phyloP scores from a whole-genome alignment of 1,140 invertebrate species.

The Pogonomyrmex californicus region DNA sequence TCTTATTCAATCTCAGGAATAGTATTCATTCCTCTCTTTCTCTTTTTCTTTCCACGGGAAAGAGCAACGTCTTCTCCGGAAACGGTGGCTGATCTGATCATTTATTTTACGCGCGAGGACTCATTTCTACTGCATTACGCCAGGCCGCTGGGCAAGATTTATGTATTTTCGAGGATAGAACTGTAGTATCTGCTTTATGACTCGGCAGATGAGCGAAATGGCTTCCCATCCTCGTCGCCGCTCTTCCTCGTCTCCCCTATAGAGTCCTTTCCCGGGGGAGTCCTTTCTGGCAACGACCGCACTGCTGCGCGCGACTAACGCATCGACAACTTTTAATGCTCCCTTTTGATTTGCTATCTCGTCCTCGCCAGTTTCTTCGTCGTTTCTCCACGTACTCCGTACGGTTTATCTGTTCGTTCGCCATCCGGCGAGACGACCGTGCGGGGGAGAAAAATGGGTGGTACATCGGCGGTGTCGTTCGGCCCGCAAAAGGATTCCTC shows the following conservation, averaged over 20 bases:
- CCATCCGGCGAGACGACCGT: conserved; percentile 18
- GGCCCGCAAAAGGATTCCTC: conserved; percentile 15
- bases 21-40: not conserved
- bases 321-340: conserved; percentile 80
- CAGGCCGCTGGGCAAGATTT: conserved; percentile 75
- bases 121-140: conserved; percentile 73
- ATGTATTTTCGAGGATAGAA: conserved; percentile 81
- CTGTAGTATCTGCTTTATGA: conserved; percentile 83
- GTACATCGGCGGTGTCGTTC: conserved; percentile 32
- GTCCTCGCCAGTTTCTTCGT: conserved; percentile 44
- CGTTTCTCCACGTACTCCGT: not conserved
- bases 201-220: conserved; percentile 83
- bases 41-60: not conserved
- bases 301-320: conserved; percentile 69
- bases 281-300: conserved; percentile 78
- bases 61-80: conserved; percentile 49
- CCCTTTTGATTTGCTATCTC: conserved; percentile 76
- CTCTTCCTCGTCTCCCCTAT: conserved; percentile 42
- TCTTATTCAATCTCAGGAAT: conserved; percentile 27
- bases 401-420: conserved; percentile 40
- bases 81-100: conserved; percentile 72
- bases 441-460: conserved; percentile 42
- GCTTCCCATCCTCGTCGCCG: conserved; percentile 69
- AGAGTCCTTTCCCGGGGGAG: conserved; percentile 68
- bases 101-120: conserved; percentile 73